phyloP scores from a whole-genome alignment of 2,888 invertebrate genomes.

The Seira sanloemensis region DNA sequence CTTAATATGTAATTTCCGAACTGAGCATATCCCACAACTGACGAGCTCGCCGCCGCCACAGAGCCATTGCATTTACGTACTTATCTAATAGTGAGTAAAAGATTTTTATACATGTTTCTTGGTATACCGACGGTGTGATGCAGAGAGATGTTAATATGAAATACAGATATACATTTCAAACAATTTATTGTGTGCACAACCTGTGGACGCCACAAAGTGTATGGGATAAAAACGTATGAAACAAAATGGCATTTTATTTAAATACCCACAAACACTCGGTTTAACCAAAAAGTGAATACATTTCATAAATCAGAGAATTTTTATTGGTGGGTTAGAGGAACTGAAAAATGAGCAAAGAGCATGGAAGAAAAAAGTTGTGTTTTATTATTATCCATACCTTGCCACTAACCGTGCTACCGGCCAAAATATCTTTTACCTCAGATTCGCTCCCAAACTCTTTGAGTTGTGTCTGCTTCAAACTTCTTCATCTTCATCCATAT shows the following conservation, averaged over 20 bases:
- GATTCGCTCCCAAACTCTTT: neutral
- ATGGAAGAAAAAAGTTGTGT: neutral
- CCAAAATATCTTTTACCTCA: neutral
- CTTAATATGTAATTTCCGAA: conserved; percentile 10
- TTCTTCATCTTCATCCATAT: neutral
- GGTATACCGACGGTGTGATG: too few species aligned
- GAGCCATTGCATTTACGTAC: neutral
- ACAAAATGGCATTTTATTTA: neutral
- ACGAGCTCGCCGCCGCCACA: neutral
- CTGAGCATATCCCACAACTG: neutral
- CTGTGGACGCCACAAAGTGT: neutral
- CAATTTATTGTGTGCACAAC: neutral
- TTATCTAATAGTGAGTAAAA: neutral
- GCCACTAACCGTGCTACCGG: neutral
- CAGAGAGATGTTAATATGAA: neutral
- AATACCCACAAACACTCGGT: neutral
- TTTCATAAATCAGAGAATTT: neutral
- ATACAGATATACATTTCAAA: neutral
- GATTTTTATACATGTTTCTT: neutral
- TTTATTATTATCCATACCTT: neutral
- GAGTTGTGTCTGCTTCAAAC: neutral
- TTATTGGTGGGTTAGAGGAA: neutral
- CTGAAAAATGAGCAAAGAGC: neutral
- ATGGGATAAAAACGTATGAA: neutral
- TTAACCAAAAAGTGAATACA: too few species aligned